Evolutionary conservation across 2,113 vertebrate species (phyloP).

Genomic region (Caranx ignobilis): DNA sequence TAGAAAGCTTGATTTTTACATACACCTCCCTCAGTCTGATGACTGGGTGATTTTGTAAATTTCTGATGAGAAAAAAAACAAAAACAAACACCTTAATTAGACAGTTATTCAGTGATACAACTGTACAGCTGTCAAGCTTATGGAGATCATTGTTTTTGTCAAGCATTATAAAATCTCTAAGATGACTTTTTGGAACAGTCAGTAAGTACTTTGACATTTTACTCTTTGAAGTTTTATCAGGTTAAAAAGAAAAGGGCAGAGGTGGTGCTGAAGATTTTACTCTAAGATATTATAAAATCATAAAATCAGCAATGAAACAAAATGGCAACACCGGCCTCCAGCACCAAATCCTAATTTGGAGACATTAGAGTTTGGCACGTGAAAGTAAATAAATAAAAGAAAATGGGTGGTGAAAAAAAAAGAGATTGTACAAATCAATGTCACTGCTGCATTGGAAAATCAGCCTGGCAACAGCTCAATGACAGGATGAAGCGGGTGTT

Average conservation of each 20-base stretch:
- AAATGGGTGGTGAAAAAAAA: background rate
- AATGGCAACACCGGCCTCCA: background rate
- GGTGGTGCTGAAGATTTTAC: background rate
- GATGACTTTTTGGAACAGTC: background rate
- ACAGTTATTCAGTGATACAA: background rate
- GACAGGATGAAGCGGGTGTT: constrained; percentile 65
- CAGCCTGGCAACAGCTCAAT: constrained; percentile 38
- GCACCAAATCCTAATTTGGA: constrained; percentile 22
- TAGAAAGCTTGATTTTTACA: background rate
- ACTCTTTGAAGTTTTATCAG: constrained; percentile 2
- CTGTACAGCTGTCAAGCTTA: background rate
- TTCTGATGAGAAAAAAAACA: constrained; percentile 1
- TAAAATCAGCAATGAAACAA: constrained; percentile 1
- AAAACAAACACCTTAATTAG: background rate
- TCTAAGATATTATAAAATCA: background rate
- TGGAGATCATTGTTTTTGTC: constrained; percentile 36
- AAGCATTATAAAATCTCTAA: background rate
- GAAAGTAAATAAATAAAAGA: background rate
- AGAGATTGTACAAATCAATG: constrained; percentile 28
- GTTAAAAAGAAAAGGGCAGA: background rate
- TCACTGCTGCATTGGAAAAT: constrained; percentile 55
- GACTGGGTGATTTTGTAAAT: background rate
- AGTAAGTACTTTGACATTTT: constrained; percentile 7
- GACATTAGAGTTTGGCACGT: constrained; percentile 3
- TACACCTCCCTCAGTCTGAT: background rate